Evolutionary conservation across 1,140 invertebrate genomes (phyloP), one percentile per base, ranked within the genome.

Genomic region (Ridgeia piscesae): DNA sequence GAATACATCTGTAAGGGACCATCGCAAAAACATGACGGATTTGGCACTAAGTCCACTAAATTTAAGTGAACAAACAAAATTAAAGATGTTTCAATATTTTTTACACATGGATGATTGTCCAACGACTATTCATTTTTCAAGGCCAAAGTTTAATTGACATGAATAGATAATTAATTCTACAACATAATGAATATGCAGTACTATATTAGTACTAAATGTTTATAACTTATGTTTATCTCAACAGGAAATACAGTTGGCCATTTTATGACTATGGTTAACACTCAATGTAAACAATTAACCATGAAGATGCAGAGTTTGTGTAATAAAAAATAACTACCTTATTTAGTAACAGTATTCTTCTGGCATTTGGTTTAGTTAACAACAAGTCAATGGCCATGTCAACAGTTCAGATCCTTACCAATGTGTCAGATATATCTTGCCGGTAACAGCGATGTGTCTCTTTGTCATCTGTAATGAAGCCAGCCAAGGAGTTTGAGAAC

Each of bases 391-490:
- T 42, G 4, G 11, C 42, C 11, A 11, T 42, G 42, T 42, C 11
- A 11, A 42, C 42, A n/a, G n/a, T n/a, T 35, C 35, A 31, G 14
- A 11, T 35, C 14, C 96, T 96, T 95, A 98, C 97, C 95, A 98
- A 97, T 34, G 98, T 98, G 95, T 99, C 98, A 0, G 98, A 97
- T 89, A 98, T 97, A 94, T 99, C 98, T 96, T 99, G 98, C 91
- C 98, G 96, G 95, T 99, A 99, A 96, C 98, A 98, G 14, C 98
- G 96, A 94, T 99, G 97, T 14, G 97, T 96, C 96, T 99, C 98
- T 90, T 97, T 97, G 94, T 99, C 98, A 92, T 99, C 98, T 58
- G 96, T 95, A 77, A 90, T 34, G 27, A 77, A 0, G 27, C 4
- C 58, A 77, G 42, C 11, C 4, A 6, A 11, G 11, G 42, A 42